Evolutionary conservation across 2,113 vertebrate genomes (phyloP), one percentile per base, ranked within the genome.

Genomic region (Tiliqua scincoides): DNA sequence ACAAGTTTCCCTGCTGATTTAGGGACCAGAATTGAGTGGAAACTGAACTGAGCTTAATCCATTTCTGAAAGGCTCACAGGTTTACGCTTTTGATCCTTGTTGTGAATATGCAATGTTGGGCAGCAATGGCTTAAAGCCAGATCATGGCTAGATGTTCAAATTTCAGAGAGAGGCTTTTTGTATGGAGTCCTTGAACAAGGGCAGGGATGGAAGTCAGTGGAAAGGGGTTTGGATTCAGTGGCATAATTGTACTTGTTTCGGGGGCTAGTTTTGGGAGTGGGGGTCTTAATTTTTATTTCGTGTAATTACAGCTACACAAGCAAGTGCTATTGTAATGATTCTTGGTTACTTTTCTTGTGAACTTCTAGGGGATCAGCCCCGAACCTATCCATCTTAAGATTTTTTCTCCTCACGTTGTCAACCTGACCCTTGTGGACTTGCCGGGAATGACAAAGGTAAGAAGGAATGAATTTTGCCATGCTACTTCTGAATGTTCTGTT

Each of bases 301-400:
- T 57, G 54, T 15, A 17, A 57, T 17, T 91, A 8, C 17, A 23
- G 68, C 85, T 76, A 73, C 78, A 27, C 72, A 88, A 79, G 65
- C 4, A 10, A 73, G 6, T 62, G 2, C 2, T 35, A 1, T 85
- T 65, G 77, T 81, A 63, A 83, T 83, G 9, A 78, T 57, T 40
- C 30, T 61, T 86, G 6, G 32, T 81, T 90, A 1, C 88, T 73
- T 87, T 88, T 79, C 85, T 90, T 82, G 90, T 89, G 3, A 78
- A 74, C 94, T 94, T 94, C 12, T 93, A 99, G 99, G 99, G 99
- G 17, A 98, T 99, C 86, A 99, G 98, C 90, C 96, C 97, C 90
- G 99, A 99, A 89, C 98, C 99, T 2, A 99, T 99, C 95, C 99
- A 99, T 89, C 96, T 99, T 84, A 99, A 99, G 95, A 97, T 99